These are phyloP conservation scores for Cacoxenus indagator DNA, from an alignment of 2,888 invertebrate species.

Conservation along the genomic window DNA sequence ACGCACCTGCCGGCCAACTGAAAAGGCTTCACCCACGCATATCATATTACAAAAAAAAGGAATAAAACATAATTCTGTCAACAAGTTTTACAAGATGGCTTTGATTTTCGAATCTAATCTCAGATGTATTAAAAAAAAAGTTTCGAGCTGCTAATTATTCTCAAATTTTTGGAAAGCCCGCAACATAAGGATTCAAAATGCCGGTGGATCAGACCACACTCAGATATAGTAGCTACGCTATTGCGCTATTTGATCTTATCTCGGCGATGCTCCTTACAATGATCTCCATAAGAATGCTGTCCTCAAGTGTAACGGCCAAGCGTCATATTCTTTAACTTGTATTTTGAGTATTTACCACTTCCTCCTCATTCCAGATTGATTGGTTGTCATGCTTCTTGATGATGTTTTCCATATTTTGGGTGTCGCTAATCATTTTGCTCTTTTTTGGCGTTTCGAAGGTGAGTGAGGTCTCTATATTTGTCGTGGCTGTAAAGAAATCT, in stretches of 20 bases:
- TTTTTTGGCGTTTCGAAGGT: slow-evolving; percentile 45
- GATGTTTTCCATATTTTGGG: slow-evolving; percentile 48
- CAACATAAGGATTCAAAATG: neutral
- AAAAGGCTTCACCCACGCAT: no score
- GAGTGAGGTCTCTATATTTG: slow-evolving; percentile 6
- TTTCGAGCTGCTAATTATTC: no score
- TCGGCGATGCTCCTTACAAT: slow-evolving; percentile 40
- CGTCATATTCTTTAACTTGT: neutral
- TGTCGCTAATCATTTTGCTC: slow-evolving; percentile 40
- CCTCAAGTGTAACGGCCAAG: slow-evolving; percentile 38
- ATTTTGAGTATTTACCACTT: neutral
- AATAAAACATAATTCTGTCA: no score
- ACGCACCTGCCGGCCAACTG: no score
- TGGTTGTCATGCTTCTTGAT: slow-evolving; percentile 47
- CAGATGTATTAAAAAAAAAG: no score
- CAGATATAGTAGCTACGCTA: slow-evolving; percentile 40
- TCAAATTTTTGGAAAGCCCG: no score
- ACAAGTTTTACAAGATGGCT: no score
- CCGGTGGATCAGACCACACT: slow-evolving; percentile 18
- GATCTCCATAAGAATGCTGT: slow-evolving; percentile 34
- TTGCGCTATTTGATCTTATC: slow-evolving; percentile 47
- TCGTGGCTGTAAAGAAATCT: neutral
- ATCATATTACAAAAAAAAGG: no score
- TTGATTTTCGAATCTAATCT: no score
- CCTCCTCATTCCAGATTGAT: slow-evolving; percentile 38